These are phyloP conservation scores for Mesitornis unicolor DNA, from an alignment of 2,113 vertebrate species.

Conservation along the genomic window DNA sequence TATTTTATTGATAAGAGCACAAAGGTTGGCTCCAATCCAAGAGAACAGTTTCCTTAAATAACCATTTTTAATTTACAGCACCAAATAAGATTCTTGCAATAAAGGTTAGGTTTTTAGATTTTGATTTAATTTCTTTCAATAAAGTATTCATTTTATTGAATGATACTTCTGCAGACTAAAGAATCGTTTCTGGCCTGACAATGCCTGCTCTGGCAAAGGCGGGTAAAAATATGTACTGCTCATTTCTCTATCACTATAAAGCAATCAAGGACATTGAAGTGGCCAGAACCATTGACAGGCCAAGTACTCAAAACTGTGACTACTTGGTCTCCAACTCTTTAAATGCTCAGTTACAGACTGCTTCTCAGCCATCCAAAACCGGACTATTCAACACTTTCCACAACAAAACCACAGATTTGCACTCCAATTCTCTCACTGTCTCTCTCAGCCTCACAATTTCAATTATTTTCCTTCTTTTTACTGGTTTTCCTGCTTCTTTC, in stretches of 20 bases:
- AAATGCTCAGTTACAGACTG: not conserved
- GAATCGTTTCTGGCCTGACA: not conserved
- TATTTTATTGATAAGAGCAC: conserved; percentile 45
- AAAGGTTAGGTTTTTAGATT: not conserved
- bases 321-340: not conserved
- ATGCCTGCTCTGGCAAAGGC: not conserved
- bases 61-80: conserved; percentile 17
- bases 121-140: conserved; percentile 11
- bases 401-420: not conserved
- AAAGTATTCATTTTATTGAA: not conserved
- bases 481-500: not conserved
- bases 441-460: not conserved
- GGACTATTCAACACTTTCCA: conserved; percentile 4
- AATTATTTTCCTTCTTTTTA: not conserved
- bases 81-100: not conserved
- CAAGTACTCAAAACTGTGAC: not conserved
- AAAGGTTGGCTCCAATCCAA: conserved; percentile 40
- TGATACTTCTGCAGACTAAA: not conserved
- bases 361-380: not conserved
- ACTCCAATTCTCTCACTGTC: not conserved
- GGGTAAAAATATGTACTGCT: not conserved
- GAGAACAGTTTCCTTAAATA: conserved; percentile 29
- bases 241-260: not conserved
- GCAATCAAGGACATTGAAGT: not conserved
- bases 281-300: not conserved